A percentile compares a stretch with the other conserved stretches of the same genome.
Evolutionary conservation across 2,113 vertebrate genomes (phyloP).

Genomic region (Choloepus hoffmanni): DNA sequence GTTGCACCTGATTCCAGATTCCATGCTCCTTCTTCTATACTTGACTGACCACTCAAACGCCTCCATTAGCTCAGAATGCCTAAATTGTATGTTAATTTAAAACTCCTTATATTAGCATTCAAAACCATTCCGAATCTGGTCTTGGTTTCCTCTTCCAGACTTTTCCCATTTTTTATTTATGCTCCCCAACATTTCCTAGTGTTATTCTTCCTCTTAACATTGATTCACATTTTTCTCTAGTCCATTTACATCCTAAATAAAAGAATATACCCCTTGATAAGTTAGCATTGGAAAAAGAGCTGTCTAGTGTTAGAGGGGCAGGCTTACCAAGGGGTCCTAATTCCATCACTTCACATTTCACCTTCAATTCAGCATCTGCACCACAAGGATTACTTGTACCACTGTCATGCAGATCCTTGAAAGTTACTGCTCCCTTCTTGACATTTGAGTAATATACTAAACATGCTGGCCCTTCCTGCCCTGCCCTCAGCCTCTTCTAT

Average conservation of each 20-base stretch:
- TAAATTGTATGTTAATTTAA: neutral
- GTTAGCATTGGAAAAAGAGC: neutral
- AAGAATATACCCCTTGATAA: neutral
- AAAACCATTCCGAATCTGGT: neutral
- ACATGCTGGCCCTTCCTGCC: neutral
- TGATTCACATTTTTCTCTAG: neutral
- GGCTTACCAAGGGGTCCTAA: neutral
- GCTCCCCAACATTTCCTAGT: neutral
- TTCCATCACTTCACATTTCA: neutral
- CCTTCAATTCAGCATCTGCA: neutral
- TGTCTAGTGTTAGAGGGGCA: neutral
- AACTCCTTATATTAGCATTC: neutral
- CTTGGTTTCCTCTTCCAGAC: neutral
- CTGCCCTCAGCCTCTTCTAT: neutral
- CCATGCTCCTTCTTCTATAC: neutral
- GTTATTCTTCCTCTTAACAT: neutral
- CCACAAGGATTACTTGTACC: neutral
- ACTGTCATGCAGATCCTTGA: rapidly evolving
- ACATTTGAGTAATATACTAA: neutral
- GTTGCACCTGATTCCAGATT: neutral
- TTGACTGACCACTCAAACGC: neutral
- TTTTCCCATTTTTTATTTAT: neutral
- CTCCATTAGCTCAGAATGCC: neutral
- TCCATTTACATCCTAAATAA: neutral
- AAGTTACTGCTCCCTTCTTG: neutral